Conservation (phyloP, 2,797 vertebrate species). For the Semaprochilodus insignis region DNA sequence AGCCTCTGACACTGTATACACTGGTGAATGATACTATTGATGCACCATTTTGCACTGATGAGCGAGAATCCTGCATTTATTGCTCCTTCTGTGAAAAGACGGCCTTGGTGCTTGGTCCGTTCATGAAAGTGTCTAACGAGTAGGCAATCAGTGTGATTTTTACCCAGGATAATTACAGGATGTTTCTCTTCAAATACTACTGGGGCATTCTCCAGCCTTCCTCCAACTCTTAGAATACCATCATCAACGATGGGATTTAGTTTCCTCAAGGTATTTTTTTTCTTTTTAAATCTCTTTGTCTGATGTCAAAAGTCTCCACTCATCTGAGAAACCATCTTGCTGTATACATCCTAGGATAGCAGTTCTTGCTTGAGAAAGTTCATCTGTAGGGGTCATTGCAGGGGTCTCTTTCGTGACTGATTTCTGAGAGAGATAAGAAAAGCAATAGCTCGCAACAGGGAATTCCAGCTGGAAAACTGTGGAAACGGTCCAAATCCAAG, state of each 20-base stretch:
- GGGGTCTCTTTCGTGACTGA: too few species aligned
- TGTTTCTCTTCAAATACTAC: neutral
- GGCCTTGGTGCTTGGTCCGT: conserved; percentile 9
- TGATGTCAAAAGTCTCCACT: neutral
- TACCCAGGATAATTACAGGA: neutral
- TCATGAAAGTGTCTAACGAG: neutral
- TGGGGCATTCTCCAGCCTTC: neutral
- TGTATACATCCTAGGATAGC: neutral
- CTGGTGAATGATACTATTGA: neutral
- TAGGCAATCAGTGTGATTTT: conserved; percentile 17
- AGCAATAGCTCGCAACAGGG: neutral
- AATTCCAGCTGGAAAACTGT: neutral
- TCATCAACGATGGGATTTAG: neutral
- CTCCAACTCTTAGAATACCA: neutral
- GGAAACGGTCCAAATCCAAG: neutral
- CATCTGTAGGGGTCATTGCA: too few species aligned
- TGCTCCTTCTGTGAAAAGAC: conserved; percentile 25
- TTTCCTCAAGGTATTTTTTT: neutral
- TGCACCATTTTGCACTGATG: neutral
- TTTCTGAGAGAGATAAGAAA: neutral
- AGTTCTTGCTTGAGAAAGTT: neutral
- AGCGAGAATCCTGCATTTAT: conserved; percentile 27
- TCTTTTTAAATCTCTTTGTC: neutral
- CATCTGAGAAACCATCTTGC: neutral
- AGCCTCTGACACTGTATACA: neutral